Conservation (phyloP, 30 jellyfish, hydroid and myxozoan genomes). For the Aurelia sp. region DNA sequence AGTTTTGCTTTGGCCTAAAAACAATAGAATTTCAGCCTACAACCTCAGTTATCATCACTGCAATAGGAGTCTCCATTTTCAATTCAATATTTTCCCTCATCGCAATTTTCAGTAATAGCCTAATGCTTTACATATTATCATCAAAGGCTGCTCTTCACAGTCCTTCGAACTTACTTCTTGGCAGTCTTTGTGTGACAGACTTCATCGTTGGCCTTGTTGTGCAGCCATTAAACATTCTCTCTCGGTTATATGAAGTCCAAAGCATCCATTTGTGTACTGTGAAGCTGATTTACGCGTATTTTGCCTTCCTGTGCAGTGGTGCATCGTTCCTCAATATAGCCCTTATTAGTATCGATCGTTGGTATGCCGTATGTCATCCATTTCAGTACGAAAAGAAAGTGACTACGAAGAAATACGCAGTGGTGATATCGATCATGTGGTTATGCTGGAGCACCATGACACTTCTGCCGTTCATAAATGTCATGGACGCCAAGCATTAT, state of each 20-base stretch:
- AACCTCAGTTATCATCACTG: slow-evolving; percentile 46
- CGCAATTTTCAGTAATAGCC: slow-evolving; percentile 34
- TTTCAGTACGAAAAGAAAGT: slow-evolving; percentile 26
- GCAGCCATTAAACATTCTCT: slow-evolving; percentile 37
- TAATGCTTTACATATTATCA: slow-evolving; percentile 33
- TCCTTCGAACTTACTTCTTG: slow-evolving; percentile 44
- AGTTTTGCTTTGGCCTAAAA: slow-evolving; percentile 50
- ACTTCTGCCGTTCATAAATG: slow-evolving; percentile 35
- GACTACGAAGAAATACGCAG: slow-evolving; percentile 12
- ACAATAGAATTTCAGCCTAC: slow-evolving; percentile 19
- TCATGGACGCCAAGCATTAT: slow-evolving; percentile 17
- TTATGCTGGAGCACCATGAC: slow-evolving; percentile 31
- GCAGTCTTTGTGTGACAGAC: slow-evolving; percentile 52
- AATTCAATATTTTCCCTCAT: slow-evolving; percentile 30
- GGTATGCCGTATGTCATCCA: slow-evolving; percentile 48
- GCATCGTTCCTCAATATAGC: slow-evolving; percentile 53
- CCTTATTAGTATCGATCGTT: slow-evolving; percentile 49
- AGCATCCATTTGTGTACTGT: slow-evolving; percentile 36
- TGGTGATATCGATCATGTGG: slow-evolving; percentile 14
- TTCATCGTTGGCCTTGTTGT: slow-evolving; percentile 53
- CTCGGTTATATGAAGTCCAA: slow-evolving; percentile 35
- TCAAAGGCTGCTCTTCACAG: slow-evolving; percentile 23
- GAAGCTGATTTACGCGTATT: slow-evolving; percentile 51
- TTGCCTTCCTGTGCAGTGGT: slow-evolving; percentile 63
- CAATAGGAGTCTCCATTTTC: slow-evolving; percentile 52